Evolutionary conservation across 2,888 invertebrate genomes (phyloP).

Genomic region (Nomada fucata): DNA sequence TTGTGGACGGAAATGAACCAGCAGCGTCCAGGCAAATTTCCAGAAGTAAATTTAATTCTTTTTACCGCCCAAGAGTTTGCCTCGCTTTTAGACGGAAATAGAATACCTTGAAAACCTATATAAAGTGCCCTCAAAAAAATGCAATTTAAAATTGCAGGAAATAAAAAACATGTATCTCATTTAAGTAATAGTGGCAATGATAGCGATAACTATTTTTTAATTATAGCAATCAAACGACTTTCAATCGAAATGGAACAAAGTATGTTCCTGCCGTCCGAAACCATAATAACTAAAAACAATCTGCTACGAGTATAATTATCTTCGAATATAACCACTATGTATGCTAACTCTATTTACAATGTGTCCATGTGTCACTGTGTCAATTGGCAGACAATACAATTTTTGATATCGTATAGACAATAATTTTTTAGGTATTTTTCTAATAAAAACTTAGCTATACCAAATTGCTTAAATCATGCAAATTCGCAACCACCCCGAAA

Average conservation of each 20-base stretch:
- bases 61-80: no score
- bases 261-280: conserved; percentile 35
- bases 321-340: background rate
- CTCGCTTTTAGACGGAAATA: background rate
- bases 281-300: conserved; percentile 26
- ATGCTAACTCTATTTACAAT: no score
- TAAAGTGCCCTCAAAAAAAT: background rate
- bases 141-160: background rate
- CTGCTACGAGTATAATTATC: conserved; percentile 26
- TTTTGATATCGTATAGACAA: no score
- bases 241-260: conserved; percentile 53
- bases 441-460: no score
- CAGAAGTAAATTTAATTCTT: background rate
- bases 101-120: conserved; percentile 3
- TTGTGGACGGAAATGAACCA: background rate
- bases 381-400: no score
- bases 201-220: conserved; percentile 29
- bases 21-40: background rate
- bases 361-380: no score
- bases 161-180: background rate
- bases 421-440: no score
- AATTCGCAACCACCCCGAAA: no score
- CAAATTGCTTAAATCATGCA: no score
- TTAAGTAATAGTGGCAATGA: conserved; percentile 20
- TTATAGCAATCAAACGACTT: conserved; percentile 12